phyloP scores from a whole-genome alignment of 2,797 vertebrate genomes.

The Syndactyla subalaris region DNA sequence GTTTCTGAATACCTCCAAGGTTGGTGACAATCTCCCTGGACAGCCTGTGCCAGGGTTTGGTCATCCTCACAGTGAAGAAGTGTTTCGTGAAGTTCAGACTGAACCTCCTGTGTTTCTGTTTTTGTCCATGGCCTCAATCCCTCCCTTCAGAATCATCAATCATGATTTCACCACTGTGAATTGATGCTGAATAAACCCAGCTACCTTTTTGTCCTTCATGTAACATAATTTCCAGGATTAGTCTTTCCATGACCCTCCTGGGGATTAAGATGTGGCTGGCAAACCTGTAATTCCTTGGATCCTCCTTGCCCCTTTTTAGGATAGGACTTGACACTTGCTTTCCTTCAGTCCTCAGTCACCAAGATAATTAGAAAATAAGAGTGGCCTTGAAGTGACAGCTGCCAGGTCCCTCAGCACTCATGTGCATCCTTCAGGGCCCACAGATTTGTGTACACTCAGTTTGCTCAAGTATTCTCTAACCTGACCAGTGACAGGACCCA shows the following conservation, averaged over 20 bases:
- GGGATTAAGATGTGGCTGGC: neutral
- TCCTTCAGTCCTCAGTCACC: neutral
- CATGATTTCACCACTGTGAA: neutral
- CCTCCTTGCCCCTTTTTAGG: neutral
- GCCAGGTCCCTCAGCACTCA: neutral
- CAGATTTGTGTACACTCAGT: rapidly evolving
- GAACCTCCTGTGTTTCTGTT: neutral
- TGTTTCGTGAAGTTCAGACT: neutral
- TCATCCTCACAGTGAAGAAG: neutral
- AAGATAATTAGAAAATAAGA: neutral
- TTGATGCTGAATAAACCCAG: neutral
- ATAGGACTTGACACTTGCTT: neutral
- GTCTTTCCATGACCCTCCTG: too few relatives aligned
- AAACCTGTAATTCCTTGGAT: neutral
- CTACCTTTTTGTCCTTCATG: neutral
- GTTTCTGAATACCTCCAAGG: neutral
- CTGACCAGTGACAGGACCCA: neutral
- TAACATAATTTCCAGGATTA: neutral
- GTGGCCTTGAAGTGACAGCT: neutral
- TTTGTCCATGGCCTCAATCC: neutral
- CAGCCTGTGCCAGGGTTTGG: neutral
- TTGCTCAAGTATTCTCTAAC: neutral
- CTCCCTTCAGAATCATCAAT: neutral
- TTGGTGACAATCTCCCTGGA: neutral
- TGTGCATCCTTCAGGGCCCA: neutral